Evolutionary conservation across 2,797 vertebrate species (phyloP).

Genomic region (Macroramphosus scolopax): DNA sequence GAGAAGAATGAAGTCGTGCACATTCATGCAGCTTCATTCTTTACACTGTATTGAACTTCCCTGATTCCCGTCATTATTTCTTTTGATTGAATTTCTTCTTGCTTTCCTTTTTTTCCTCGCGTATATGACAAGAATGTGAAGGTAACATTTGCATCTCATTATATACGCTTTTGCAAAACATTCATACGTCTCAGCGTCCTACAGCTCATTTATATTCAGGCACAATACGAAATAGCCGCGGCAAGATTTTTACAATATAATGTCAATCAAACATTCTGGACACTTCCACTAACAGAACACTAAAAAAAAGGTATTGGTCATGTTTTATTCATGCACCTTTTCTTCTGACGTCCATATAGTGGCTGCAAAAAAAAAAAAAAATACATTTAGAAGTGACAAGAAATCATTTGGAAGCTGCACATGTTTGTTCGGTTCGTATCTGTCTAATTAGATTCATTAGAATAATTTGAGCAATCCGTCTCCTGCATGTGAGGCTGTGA

Average conservation of each 20-base stretch:
- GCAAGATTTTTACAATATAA: conserved; percentile 69
- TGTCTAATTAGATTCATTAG: no score
- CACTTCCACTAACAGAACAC: conserved; percentile 62
- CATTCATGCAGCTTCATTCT: background rate
- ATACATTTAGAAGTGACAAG: conserved; percentile 3
- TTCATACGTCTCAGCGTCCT: conserved; percentile 36
- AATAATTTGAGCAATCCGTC: no score
- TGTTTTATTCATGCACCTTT: conserved; percentile 76
- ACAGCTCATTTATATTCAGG: conserved; percentile 65
- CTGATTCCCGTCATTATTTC: conserved; percentile 48
- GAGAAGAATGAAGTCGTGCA: background rate
- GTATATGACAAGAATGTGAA: conserved; percentile 24
- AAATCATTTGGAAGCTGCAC: no score
- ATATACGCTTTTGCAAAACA: conserved; percentile 49
- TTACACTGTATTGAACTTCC: conserved; percentile 38
- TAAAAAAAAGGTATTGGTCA: conserved; percentile 53
- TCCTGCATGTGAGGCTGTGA: no score
- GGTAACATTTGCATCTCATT: conserved; percentile 72
- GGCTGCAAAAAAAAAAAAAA: conserved; percentile 11
- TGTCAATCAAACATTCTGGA: conserved; percentile 73
- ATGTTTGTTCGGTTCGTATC: no score
- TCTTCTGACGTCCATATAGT: conserved; percentile 46
- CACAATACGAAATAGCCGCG: conserved; percentile 51
- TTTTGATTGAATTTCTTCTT: conserved; percentile 40
- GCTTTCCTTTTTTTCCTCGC: conserved; percentile 27